A percentile compares a stretch with the other conserved stretches of the same genome.
phyloP scores from a whole-genome alignment of 2,888 invertebrate genomes.

The Bimastos eiseni region DNA sequence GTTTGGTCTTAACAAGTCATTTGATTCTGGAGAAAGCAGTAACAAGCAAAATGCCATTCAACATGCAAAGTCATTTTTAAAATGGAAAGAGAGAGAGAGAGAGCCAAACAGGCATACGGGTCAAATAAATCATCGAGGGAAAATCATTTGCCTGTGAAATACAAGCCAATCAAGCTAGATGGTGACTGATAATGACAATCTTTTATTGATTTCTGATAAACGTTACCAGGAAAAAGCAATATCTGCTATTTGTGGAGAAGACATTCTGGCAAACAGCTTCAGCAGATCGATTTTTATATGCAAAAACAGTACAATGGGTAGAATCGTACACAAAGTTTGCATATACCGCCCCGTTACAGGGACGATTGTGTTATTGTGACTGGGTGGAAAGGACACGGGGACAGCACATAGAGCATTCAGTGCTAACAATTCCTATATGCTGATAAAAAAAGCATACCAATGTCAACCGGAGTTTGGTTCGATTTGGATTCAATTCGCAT shows the following conservation, averaged over 20 bases:
- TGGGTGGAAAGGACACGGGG: not conserved
- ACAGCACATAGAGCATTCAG: not conserved
- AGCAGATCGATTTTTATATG: not conserved
- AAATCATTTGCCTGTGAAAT: conserved; percentile 13
- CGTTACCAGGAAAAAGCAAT: not conserved
- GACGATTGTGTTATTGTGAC: not conserved
- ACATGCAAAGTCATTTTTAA: not conserved
- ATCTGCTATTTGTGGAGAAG: not conserved
- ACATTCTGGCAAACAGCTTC: not conserved
- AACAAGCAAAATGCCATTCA: not conserved
- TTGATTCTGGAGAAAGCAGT: not conserved
- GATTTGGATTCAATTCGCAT: not conserved
- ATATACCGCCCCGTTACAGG: not conserved
- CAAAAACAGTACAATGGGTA: not conserved
- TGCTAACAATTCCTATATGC: not conserved
- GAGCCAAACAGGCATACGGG: not conserved
- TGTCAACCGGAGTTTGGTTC: not conserved
- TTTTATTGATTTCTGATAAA: not conserved
- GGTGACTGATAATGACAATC: not conserved
- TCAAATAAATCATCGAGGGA: not conserved
- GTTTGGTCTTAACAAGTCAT: not conserved
- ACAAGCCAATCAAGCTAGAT: conserved; percentile 13
- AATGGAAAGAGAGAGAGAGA: not conserved
- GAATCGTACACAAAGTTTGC: not conserved
- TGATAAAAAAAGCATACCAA: not conserved